Base-by-base conservation (phyloP, 2,113 vertebrate species). In the Charina bottae region DNA sequence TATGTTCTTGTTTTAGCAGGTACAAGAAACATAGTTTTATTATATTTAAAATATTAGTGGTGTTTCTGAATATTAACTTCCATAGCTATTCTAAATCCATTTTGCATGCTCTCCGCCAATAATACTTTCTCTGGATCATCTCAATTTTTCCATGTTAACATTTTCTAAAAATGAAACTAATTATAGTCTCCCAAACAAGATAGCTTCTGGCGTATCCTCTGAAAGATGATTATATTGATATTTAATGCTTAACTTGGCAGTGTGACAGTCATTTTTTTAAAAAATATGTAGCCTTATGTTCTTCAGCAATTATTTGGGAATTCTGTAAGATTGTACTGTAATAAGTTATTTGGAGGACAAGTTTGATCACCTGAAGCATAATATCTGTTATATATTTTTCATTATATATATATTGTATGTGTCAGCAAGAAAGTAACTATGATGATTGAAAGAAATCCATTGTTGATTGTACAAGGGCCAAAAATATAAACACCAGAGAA, bases 1-100 rank as follows among this genome's bases (percentile, higher is more conserved):
- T 97, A 96, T 98, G 97, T 98, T 98, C 97, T 98, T 98, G 95
- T 98, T 98, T 98, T 97, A 98, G 98, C 98, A 98, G 98, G 98
- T 98, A 97, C 97, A 96, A 98, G 97, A 98, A 97, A 97, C 95
- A 96, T 98, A 97, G 97, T 93, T 97, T 97, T 97, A 94, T 96
- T 95, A 37, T 95, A 95, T 97, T 97, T 93, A 58, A 96, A 96
- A 85, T 58, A 92, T 95, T 97, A 97, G 96, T 96, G 83, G 19
- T 96, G 96, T 95, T 93, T 96, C 96, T 97, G 97, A 96, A 96
- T 93, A 96, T 97, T 97, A 97, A 97, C 96, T 95, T 96, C 55
- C 96, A 95, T 94, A 87, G 91, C 58, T 92, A 55, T 94, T 96
- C 96, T 96, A 96, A 96, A 95, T 96, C 90, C 91, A 94, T 97